Conservation (phyloP, 2,113 vertebrate species). For the Psammodynastes pulverulentus region DNA sequence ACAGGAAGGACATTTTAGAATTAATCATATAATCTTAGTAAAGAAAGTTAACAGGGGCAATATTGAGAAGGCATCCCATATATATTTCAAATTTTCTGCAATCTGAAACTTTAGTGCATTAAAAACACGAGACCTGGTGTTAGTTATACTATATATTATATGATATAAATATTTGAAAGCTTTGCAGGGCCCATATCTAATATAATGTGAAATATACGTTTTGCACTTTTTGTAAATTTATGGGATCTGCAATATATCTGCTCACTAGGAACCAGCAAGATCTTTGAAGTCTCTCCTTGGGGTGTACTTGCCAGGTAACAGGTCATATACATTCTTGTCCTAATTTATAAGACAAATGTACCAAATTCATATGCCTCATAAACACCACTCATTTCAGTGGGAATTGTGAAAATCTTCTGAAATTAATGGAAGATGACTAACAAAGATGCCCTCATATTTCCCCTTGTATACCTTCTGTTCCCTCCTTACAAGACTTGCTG, state of each 20-base stretch:
- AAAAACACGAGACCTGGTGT: constrained; percentile 56
- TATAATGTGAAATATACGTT: constrained; percentile 17
- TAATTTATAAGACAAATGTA: not conserved
- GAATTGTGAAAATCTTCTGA: not conserved
- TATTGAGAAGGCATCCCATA: constrained; percentile 61
- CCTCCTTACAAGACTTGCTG: not conserved
- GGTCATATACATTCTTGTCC: constrained; percentile 26
- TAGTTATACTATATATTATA: constrained; percentile 52
- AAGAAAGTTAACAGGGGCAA: constrained; percentile 54
- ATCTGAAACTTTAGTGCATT: constrained; percentile 51
- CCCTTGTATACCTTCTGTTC: not conserved
- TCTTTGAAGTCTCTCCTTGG: constrained; percentile 8
- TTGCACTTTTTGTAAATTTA: constrained; percentile 50
- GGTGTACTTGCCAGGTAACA: not conserved
- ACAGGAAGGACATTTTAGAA: constrained; percentile 58
- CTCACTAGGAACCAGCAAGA: constrained; percentile 22
- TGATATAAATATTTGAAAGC: constrained; percentile 57
- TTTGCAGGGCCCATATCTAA: constrained; percentile 54
- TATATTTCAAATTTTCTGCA: constrained; percentile 56
- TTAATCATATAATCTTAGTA: constrained; percentile 64
- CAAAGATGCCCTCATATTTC: not conserved
- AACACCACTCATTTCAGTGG: not conserved
- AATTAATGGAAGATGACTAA: not conserved
- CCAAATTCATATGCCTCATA: not conserved
- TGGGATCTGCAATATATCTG: not conserved